phyloP scores from a whole-genome alignment of 2,113 vertebrate species.

The Hylia prasina region DNA sequence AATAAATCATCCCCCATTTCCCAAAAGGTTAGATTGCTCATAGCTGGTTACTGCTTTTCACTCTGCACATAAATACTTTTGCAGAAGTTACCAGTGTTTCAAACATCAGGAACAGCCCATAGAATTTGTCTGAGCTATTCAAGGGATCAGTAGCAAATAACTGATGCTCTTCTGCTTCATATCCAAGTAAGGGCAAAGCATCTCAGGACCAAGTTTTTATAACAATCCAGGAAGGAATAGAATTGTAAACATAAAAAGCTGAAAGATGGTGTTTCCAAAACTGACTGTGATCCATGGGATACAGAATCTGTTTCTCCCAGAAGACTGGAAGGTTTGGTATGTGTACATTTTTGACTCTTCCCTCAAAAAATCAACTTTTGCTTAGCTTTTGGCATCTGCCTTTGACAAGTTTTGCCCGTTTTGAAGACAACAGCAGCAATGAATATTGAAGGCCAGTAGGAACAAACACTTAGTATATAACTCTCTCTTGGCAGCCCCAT shows the following conservation, averaged over 20 bases:
- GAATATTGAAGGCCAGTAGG: not conserved
- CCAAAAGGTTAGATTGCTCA: not conserved
- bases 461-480: not conserved
- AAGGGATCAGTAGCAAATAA: slow-evolving; percentile 9
- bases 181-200: slow-evolving; percentile 31
- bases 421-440: not conserved
- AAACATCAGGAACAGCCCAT: not conserved
- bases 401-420: not conserved
- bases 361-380: not conserved
- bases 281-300: not conserved
- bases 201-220: not conserved
- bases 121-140: not conserved
- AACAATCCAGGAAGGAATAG: not conserved
- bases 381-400: not conserved
- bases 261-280: not conserved
- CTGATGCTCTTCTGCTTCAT: not conserved
- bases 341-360: not conserved
- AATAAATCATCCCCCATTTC: not conserved
- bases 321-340: not conserved
- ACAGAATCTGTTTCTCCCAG: not conserved
- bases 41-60: not conserved
- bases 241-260: not conserved
- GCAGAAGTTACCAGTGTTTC: not conserved
- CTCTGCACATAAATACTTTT: not conserved
- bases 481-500: not conserved